A percentile compares a stretch with the other conserved stretches of the same genome.
phyloP scores from a whole-genome alignment of 2,888 invertebrate genomes.

The Druceiella hillmani region DNA sequence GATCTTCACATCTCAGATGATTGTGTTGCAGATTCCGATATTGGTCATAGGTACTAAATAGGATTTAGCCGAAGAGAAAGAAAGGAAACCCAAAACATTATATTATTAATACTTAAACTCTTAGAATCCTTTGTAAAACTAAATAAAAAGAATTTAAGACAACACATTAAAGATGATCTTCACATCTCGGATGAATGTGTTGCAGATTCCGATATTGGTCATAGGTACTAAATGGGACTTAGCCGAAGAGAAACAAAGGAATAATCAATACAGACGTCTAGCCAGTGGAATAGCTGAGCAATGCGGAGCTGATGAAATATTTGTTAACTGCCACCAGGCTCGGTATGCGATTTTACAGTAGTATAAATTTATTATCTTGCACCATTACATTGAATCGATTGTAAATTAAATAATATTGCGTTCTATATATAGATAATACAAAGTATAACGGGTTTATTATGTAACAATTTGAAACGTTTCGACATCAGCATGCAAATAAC shows the following conservation, averaged over 20 bases:
- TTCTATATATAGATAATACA: background rate
- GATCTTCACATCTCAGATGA: too few relatives aligned
- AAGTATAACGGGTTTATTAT: background rate
- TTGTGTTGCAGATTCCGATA: too few relatives aligned
- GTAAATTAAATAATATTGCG: slow-evolving; percentile 2
- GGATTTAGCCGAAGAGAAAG: too few relatives aligned
- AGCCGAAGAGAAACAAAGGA: slow-evolving; percentile 67
- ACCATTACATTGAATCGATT: slow-evolving; percentile 7
- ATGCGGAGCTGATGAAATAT: slow-evolving; percentile 91
- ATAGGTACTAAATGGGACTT: slow-evolving; percentile 92
- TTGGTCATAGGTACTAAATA: too few relatives aligned
- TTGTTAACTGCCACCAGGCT: slow-evolving; percentile 67
- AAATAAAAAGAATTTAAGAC: too few relatives aligned
- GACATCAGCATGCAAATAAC: too few relatives aligned
- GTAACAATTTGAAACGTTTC: too few relatives aligned
- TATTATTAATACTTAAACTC: too few relatives aligned
- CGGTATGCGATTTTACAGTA: slow-evolving; percentile 28
- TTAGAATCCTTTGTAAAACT: too few relatives aligned
- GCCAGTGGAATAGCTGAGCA: slow-evolving; percentile 77
- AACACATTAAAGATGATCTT: too few relatives aligned
- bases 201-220: slow-evolving; percentile 85
- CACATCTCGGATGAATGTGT: too few relatives aligned
- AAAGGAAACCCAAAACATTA: too few relatives aligned
- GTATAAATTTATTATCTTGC: slow-evolving; percentile 8
- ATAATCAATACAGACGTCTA: slow-evolving; percentile 50